These are phyloP conservation scores for Heterodera filipjevi DNA, from an alignment of 2,888 invertebrate species.

Conservation along the genomic window DNA sequence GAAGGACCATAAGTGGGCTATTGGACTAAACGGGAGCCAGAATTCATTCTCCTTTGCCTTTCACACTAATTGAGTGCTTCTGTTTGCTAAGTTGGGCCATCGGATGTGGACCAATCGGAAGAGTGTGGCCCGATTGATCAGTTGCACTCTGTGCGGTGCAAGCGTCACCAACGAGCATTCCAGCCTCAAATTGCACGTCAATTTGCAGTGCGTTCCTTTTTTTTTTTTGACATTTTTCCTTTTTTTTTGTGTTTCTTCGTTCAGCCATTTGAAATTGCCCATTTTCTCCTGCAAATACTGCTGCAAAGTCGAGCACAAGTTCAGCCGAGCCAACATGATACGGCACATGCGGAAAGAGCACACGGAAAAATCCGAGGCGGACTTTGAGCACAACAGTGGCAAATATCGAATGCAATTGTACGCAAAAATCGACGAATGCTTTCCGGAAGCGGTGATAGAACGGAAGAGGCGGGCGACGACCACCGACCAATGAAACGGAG, in stretches of 20 bases:
- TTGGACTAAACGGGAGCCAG: neutral
- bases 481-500: neutral
- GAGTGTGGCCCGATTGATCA: neutral
- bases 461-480: neutral
- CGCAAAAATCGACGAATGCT: neutral
- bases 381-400: conserved; percentile 2
- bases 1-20: neutral
- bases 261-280: neutral
- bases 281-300: conserved; percentile 2
- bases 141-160: neutral
- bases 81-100: neutral
- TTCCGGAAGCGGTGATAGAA: neutral
- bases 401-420: neutral
- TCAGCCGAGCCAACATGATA: neutral
- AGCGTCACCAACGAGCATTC: neutral
- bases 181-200: conserved; percentile 2
- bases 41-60: neutral
- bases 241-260: neutral
- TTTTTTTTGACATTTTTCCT: neutral
- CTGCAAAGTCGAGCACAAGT: neutral
- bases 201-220: neutral
- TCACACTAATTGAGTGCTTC: neutral
- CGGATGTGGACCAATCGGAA: neutral
- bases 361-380: neutral
- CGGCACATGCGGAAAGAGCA: neutral